Evolutionary conservation across 2,888 invertebrate species (phyloP), one percentile per base, ranked within the genome.

Genomic region (Gymnoscelis rufifasciata): DNA sequence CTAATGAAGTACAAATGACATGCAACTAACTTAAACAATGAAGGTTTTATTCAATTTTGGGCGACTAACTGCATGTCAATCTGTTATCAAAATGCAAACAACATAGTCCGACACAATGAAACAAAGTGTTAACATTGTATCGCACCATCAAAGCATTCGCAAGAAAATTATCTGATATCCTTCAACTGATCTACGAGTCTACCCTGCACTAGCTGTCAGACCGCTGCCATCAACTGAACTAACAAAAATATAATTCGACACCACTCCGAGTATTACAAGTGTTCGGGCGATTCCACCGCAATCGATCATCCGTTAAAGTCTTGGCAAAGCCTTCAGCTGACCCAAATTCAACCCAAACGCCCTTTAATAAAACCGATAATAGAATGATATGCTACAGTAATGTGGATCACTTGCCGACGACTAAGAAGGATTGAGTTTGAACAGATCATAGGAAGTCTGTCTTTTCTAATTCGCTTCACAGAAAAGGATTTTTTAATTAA

Each of bases 191-290:
- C 19, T 19, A 3, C 19, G 19, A 19, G n/a, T n/a, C n/a, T n/a
- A n/a, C 5, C 19, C 19, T 5, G 5, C 26, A 8, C 1, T 26
- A 26, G 26, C n/a, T 35, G 19, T 35, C 35, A 23, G 35, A 7
- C 6, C 6, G n/a, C 19, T 11, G 19, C 19, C 35, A 19, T 35
- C 19, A 35, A 35, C 35, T 35, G 11, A 35, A 35, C 11, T 19
- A 35, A 19, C 35, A 35, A 59, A 19, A 63, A 63, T 57, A 62
- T 60, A 62, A 64, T 57, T 53, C 47, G 30, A 50, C 53, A 54
- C 58, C 60, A 66, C 59, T 68, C 62, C 54, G 61, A 66, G 66
- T 65, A 69, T 69, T 66, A 67, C 66, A 60, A 64, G 54, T 59
- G 66, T 64, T 64, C 57, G 58, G 62, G 57, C 49, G 57, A 56